Percentiles rank a stretch among this genome's conserved stretches.
Evolutionary conservation across 1,140 invertebrate genomes (phyloP).

Genomic region (Zaprionus nigranus): DNA sequence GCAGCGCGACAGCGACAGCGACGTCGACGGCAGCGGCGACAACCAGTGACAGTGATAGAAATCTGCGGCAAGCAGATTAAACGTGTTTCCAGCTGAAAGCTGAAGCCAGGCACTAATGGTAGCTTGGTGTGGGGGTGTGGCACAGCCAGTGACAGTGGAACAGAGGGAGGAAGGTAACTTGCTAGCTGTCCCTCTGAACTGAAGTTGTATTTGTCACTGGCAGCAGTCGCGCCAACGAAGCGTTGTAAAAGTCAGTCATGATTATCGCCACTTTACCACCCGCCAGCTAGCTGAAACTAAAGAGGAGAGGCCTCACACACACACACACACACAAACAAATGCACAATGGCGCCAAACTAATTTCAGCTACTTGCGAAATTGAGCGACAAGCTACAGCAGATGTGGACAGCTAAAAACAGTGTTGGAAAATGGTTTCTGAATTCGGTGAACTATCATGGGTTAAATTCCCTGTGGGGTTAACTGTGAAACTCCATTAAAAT

Average conservation of each 20-base stretch:
- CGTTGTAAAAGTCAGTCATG: constrained; percentile 76
- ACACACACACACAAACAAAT: neutral
- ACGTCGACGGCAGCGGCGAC: constrained; percentile 45
- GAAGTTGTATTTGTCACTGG: constrained; percentile 37
- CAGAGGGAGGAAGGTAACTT: neutral
- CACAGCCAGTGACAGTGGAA: neutral
- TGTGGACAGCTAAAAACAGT: neutral
- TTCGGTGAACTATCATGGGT: neutral
- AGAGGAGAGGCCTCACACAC: constrained; percentile 11
- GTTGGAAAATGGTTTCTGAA: neutral
- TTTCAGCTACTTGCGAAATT: constrained; percentile 11
- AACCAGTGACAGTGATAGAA: constrained; percentile 77
- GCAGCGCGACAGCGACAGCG: constrained; percentile 36
- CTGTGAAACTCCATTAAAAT: too few species aligned
- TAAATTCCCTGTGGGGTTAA: too few species aligned
- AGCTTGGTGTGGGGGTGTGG: neutral
- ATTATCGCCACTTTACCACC: constrained; percentile 75
- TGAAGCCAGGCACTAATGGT: constrained; percentile 23
- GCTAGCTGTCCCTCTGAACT: constrained; percentile 19
- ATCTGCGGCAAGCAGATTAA: constrained; percentile 81
- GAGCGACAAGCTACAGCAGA: neutral
- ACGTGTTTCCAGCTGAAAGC: constrained; percentile 59
- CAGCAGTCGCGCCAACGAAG: constrained; percentile 10
- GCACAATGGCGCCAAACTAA: constrained; percentile 26
- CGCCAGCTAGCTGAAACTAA: constrained; percentile 1